These are phyloP conservation scores for Bostrychus sinensis DNA, from an alignment of 2,113 vertebrate genomes.

Conservation along the genomic window DNA sequence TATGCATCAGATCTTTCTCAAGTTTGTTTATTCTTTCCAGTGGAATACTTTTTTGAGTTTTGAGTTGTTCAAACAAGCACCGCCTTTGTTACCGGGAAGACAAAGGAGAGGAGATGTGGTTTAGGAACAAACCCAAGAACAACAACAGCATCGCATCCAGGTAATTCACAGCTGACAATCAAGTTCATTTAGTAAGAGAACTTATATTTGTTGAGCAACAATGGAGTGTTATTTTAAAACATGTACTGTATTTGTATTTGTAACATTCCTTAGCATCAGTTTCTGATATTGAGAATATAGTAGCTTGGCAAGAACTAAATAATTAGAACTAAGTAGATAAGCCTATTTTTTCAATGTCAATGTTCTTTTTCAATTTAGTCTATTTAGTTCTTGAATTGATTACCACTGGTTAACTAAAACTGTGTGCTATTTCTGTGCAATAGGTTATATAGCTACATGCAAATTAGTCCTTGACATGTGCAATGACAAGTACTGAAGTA, in stretches of 20 bases:
- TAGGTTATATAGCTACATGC: conserved; percentile 50
- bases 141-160: conserved; percentile 41
- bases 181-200: not conserved
- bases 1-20: conserved; percentile 3
- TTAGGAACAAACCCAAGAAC: conserved; percentile 31
- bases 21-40: not conserved
- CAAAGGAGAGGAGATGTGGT: conserved; percentile 35
- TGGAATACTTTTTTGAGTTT: conserved; percentile 14
- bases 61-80: conserved; percentile 66
- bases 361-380: no score
- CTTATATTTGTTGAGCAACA: not conserved
- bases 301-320: no score
- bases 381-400: no score
- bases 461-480: conserved; percentile 43
- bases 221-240: not conserved
- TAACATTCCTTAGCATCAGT: no score
- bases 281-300: no score
- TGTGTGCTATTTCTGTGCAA: not conserved
- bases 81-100: conserved; percentile 14
- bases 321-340: no score
- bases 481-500: conserved; percentile 39
- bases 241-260: not conserved
- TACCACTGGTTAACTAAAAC: no score
- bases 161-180: conserved; percentile 9
- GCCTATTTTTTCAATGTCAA: no score